Conservation (phyloP, 2,888 invertebrate species). For the Lasioglossum figueresi region DNA sequence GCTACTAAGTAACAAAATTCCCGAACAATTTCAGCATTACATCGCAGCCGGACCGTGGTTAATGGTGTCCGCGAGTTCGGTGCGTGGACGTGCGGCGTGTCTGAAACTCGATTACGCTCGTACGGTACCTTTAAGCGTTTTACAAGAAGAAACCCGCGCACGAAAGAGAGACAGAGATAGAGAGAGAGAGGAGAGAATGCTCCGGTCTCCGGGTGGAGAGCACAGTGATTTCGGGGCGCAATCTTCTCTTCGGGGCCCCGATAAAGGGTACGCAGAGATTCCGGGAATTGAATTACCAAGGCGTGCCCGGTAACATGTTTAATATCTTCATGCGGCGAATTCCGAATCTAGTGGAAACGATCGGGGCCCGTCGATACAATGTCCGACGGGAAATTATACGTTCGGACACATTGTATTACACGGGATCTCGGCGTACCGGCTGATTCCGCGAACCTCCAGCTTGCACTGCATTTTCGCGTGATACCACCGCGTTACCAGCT, state of each 20-base stretch:
- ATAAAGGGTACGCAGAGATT: constrained; percentile 35
- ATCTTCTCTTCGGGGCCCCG: constrained; percentile 28
- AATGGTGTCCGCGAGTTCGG: constrained; percentile 5
- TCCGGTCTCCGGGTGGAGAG: background rate
- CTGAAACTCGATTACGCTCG: constrained; percentile 16
- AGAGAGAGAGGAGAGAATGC: background rate
- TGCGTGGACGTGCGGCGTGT: background rate
- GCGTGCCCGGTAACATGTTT: constrained; percentile 47
- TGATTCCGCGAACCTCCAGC: constrained; percentile 36
- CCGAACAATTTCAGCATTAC: constrained; percentile 4
- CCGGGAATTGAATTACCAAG: constrained; percentile 53
- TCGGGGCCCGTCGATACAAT: constrained; percentile 30
- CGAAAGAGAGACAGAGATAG: background rate
- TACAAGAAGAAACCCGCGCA: constrained; percentile 7
- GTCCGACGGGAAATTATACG: constrained; percentile 35
- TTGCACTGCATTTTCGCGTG: constrained; percentile 15
- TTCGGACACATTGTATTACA: constrained; percentile 34
- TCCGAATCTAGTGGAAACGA: constrained; percentile 18
- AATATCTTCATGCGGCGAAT: constrained; percentile 38
- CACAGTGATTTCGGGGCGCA: constrained; percentile 38
- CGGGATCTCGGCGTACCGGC: background rate
- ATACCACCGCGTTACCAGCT: background rate
- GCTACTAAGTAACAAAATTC: background rate
- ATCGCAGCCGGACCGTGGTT: background rate
- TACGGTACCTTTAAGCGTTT: constrained; percentile 37